phyloP scores from a whole-genome alignment of 2,113 vertebrate genomes.

The Onychorhynchus coronatus region DNA sequence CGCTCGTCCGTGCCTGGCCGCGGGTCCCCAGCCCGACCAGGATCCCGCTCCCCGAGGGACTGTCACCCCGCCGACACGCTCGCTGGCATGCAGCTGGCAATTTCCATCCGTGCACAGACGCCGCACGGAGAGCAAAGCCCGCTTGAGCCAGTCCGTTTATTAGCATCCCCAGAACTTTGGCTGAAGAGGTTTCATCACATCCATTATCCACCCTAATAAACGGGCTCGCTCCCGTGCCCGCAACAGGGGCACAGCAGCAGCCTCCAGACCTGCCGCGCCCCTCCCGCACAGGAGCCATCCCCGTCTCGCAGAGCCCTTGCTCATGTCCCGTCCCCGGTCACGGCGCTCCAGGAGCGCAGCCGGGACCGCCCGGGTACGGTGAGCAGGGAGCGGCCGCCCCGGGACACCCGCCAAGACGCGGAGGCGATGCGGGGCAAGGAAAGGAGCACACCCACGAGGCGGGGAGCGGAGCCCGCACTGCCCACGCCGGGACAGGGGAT shows the following conservation, averaged over 20 bases:
- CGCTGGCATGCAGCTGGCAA: accelerated
- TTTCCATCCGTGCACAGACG: not conserved
- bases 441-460: too few relatives aligned
- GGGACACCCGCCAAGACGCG: not conserved
- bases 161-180: not conserved
- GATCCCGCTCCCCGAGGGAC: not conserved
- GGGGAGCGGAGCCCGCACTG: not conserved
- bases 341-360: not conserved
- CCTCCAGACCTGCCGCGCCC: not conserved
- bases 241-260: not conserved
- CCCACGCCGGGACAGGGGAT: not conserved
- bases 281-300: not conserved
- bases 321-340: accelerated
- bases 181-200: accelerated
- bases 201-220: accelerated
- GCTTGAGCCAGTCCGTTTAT: not conserved
- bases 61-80: accelerated
- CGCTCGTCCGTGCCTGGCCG: accelerated
- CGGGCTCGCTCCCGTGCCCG: not conserved
- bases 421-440: not conserved
- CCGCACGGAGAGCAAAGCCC: not conserved
- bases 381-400: not conserved
- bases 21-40: accelerated
- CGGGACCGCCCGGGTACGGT: not conserved
- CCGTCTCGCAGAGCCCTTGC: accelerated